Evolutionary conservation across 2,113 vertebrate genomes (phyloP).

Genomic region (Rhinolophus ferrumequinum): DNA sequence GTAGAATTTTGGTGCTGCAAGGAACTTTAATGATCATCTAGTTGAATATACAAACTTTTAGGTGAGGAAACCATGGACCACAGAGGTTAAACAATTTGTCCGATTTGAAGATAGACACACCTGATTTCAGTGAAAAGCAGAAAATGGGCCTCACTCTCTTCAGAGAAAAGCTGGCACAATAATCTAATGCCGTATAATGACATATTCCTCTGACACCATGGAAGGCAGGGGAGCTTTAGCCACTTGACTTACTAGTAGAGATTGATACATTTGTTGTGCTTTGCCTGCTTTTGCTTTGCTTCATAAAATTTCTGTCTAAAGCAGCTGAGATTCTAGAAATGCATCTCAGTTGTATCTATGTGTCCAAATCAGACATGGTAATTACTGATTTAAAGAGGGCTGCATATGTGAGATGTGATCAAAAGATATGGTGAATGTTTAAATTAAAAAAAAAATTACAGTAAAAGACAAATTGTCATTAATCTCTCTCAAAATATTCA

Average conservation of each 20-base stretch:
- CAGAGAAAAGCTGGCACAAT: not conserved
- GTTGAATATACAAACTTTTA: not conserved
- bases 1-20: not conserved
- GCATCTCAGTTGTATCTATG: not conserved
- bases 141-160: not conserved
- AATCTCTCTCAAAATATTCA: no score
- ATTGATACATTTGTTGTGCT: not conserved
- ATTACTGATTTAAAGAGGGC: no score
- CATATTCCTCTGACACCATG: no score
- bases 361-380: not conserved
- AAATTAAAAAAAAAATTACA: no score
- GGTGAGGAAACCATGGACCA: not conserved
- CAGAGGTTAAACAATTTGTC: not conserved
- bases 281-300: not conserved
- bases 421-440: no score
- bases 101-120: not conserved
- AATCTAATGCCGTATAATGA: not conserved
- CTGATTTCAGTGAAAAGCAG: not conserved
- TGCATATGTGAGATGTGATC: no score
- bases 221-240: not conserved
- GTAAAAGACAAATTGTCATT: no score
- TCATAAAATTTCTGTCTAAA: slow-evolving; percentile 19
- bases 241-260: not conserved
- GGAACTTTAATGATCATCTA: not conserved
- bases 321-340: not conserved